A percentile compares a stretch with the other conserved stretches of the same genome.
These are phyloP conservation scores for Hydropsyche betteni DNA, from an alignment of 2,888 invertebrate species.

Conservation along the genomic window DNA sequence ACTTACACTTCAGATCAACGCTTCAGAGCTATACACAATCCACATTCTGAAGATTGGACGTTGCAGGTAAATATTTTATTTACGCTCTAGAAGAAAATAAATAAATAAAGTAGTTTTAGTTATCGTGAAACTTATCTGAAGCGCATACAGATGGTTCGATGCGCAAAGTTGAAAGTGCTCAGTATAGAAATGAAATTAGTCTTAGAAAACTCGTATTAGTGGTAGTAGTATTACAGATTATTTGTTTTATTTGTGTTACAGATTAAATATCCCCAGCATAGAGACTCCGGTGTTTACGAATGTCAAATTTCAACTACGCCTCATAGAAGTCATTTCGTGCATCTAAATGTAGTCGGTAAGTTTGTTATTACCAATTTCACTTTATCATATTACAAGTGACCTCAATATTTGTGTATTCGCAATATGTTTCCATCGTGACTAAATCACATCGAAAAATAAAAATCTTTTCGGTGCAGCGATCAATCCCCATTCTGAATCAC, in stretches of 20 bases:
- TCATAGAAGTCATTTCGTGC: constrained; percentile 91
- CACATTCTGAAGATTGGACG: constrained; percentile 90
- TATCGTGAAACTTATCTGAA: not conserved
- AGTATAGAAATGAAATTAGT: too few species aligned
- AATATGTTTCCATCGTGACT: not conserved
- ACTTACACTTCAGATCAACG: constrained; percentile 93
- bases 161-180: not conserved
- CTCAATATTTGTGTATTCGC: too few species aligned
- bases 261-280: constrained; percentile 91
- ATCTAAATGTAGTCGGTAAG: constrained; percentile 91
- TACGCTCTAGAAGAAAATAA: too few species aligned
- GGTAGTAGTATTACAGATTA: too few species aligned
- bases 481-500: too few species aligned
- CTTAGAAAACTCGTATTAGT: too few species aligned
- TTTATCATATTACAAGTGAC: not conserved
- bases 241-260: constrained; percentile 58
- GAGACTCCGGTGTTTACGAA: constrained; percentile 91
- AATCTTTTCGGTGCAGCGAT: not conserved
- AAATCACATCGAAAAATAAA: not conserved
- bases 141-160: not conserved
- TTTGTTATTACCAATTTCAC: constrained; percentile 53
- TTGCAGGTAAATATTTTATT: constrained; percentile 67
- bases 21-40: constrained; percentile 86
- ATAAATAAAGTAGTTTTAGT: not conserved
- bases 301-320: constrained; percentile 95